Percentiles rank a stretch among this genome's conserved stretches.
Conservation (phyloP, 30 jellyfish, hydroid and myxozoan species). For the Hydra vulgaris region DNA sequence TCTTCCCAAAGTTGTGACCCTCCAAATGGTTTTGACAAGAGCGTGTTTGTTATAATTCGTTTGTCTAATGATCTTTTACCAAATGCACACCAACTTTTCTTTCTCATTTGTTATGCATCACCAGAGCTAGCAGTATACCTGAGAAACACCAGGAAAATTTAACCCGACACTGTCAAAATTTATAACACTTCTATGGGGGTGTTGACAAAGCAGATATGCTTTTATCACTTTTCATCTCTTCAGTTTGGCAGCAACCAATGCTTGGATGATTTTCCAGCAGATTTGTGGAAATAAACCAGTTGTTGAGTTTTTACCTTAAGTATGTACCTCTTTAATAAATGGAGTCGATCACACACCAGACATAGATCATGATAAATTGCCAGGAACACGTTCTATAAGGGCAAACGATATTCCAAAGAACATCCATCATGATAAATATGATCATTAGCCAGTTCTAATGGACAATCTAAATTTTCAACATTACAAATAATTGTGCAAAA, state of each 20-base stretch:
- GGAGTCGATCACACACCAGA: slow-evolving; percentile 6
- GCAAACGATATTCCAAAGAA: slow-evolving; percentile 3
- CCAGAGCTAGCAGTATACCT: slow-evolving; percentile 4
- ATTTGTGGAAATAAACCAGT: slow-evolving; percentile 30
- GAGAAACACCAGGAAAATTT: neutral
- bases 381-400: slow-evolving; percentile 1
- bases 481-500: neutral
- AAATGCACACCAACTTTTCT: neutral
- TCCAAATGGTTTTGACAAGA: slow-evolving; percentile 33
- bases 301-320: slow-evolving; percentile 3
- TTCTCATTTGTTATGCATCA: neutral
- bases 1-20: slow-evolving; percentile 37
- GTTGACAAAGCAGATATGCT: slow-evolving; percentile 17
- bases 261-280: slow-evolving; percentile 22
- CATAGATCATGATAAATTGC: slow-evolving; percentile 1
- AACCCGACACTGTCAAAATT: too few relatives aligned
- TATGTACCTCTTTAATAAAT: neutral
- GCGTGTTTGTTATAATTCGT: slow-evolving; percentile 32
- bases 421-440: slow-evolving; percentile 1
- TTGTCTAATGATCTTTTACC: slow-evolving; percentile 5
- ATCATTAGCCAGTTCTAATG: slow-evolving; percentile 4
- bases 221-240: slow-evolving; percentile 23
- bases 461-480: slow-evolving; percentile 5
- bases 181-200: too few relatives aligned
- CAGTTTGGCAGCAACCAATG: too few relatives aligned